phyloP scores from a whole-genome alignment of 2,888 invertebrate species.

The Parnassius orleans region DNA sequence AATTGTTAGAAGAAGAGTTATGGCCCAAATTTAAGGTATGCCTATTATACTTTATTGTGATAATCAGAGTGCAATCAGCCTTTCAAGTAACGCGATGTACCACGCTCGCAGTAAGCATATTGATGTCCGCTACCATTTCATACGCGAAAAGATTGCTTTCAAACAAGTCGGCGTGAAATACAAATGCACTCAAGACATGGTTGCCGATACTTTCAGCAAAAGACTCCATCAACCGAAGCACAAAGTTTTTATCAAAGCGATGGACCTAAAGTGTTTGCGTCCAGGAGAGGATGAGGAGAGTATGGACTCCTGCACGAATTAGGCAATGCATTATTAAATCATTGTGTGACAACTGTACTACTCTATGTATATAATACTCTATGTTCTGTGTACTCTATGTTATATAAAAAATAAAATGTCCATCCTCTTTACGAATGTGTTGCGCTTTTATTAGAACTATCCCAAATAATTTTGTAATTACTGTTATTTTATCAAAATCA shows the following conservation, averaged over 20 bases:
- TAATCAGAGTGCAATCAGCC: constrained; percentile 35
- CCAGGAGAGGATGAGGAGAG: constrained; percentile 24
- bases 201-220: no score
- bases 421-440: no score
- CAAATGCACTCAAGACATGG: constrained; percentile 30
- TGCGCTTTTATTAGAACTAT: no score
- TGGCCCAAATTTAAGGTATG: constrained; percentile 10
- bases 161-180: constrained; percentile 30
- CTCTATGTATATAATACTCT: no score
- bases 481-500: no score
- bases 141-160: constrained; percentile 31
- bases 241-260: constrained; percentile 22
- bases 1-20: constrained; percentile 28
- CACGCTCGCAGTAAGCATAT: constrained; percentile 34
- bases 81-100: constrained; percentile 33
- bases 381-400: no score
- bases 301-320: no score
- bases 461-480: no score
- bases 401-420: no score
- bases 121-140: constrained; percentile 33
- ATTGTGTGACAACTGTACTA: no score
- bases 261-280: constrained; percentile 28
- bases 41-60: constrained; percentile 29
- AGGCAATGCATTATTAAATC: no score
- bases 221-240: constrained; percentile 26